These are phyloP conservation scores for Drosophila leonis DNA, from an alignment of 2,888 invertebrate genomes.

Conservation along the genomic window DNA sequence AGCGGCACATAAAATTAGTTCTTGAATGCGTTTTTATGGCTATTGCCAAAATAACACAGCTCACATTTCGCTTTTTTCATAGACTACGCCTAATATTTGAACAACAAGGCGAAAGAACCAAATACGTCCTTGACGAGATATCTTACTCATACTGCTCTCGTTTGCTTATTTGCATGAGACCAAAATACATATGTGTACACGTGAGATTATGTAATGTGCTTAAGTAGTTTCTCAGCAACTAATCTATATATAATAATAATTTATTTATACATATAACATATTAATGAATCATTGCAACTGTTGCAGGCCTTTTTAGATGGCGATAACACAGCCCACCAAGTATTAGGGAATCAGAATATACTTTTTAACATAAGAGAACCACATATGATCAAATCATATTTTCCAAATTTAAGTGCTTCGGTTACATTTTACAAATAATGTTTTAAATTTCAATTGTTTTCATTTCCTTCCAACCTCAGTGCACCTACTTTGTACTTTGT, in stretches of 20 bases:
- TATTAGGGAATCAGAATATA: not conserved
- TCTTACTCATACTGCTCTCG: not conserved
- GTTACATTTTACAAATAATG: too few relatives aligned
- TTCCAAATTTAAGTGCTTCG: too few relatives aligned
- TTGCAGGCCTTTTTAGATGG: not conserved
- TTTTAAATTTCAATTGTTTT: too few relatives aligned
- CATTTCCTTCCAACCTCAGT: too few relatives aligned
- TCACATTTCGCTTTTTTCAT: not conserved
- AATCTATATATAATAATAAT: not conserved
- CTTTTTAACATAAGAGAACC: too few relatives aligned
- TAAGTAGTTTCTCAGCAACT: not conserved
- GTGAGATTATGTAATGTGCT: not conserved
- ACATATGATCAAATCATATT: too few relatives aligned
- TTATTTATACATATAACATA: not conserved
- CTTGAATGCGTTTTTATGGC: slow-evolving; percentile 37
- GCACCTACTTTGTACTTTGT: too few relatives aligned
- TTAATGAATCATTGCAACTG: not conserved
- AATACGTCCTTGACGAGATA: not conserved
- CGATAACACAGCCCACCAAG: not conserved
- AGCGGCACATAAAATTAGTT: slow-evolving; percentile 50
- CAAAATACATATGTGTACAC: not conserved
- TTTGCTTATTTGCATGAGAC: not conserved
- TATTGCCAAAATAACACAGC: slow-evolving; percentile 13
- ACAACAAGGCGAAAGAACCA: not conserved
- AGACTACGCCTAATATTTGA: slow-evolving; percentile 31